Conservation (phyloP, 2,888 invertebrate species). For the Mechanitis messenoides region DNA sequence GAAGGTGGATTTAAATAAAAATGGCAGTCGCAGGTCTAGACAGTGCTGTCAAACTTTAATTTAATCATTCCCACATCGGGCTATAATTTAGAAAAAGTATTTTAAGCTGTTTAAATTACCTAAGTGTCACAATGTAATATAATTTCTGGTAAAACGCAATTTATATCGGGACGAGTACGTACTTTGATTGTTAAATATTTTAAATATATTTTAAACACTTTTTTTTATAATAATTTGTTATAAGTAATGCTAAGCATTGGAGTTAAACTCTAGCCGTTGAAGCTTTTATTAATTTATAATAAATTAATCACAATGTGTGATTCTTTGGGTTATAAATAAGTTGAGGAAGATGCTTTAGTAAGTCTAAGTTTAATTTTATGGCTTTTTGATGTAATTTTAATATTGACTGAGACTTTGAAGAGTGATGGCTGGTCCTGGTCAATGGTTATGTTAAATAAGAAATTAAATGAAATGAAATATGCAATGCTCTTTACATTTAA, state of each 20-base stretch:
- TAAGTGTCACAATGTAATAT: constrained; percentile 5
- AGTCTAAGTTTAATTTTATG: too few species aligned
- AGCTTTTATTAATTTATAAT: constrained; percentile 4
- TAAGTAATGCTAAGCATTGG: constrained; percentile 8
- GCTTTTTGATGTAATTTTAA: too few species aligned
- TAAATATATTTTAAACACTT: constrained; percentile 2
- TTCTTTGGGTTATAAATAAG: neutral
- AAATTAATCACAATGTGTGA: neutral
- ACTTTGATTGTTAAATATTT: constrained; percentile 4
- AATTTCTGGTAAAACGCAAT: constrained; percentile 15
- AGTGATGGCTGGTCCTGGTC: too few species aligned
- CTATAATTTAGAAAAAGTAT: too few species aligned
- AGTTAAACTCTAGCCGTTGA: constrained; percentile 18
- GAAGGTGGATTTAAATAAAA: too few species aligned
- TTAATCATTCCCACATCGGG: too few species aligned
- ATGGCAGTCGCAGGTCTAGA: too few species aligned
- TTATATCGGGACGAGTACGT: constrained; percentile 7
- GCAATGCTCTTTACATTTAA: neutral
- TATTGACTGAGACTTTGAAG: too few species aligned
- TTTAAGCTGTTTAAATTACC: too few species aligned
- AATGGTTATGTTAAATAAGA: too few species aligned
- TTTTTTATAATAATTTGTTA: neutral
- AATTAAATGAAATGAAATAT: too few species aligned
- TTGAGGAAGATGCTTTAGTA: neutral
- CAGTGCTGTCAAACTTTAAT: too few species aligned